These are phyloP conservation scores for Urosaurus nigricauda DNA, from an alignment of 2,797 vertebrate species.

Conservation along the genomic window DNA sequence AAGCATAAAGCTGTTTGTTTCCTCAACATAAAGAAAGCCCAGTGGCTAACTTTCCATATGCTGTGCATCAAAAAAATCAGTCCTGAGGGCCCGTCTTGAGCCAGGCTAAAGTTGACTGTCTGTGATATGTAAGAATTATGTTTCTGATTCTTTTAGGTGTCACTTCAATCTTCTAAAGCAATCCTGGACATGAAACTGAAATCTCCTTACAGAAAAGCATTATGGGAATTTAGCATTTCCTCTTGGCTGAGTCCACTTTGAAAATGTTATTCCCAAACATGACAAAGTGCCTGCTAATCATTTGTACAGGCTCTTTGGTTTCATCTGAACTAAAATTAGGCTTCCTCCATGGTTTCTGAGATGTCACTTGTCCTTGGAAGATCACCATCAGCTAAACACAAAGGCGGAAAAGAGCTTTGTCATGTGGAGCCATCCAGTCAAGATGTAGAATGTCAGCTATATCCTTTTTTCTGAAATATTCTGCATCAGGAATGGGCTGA, in stretches of 20 bases:
- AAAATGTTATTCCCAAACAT: constrained; percentile 38
- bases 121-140: background rate
- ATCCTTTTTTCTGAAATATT: background rate
- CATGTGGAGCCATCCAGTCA: background rate
- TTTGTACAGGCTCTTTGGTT: constrained; percentile 65
- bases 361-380: constrained; percentile 60
- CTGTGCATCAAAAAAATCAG: background rate
- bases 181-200: background rate
- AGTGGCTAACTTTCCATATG: background rate
- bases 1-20: background rate
- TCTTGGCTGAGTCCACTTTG: constrained; percentile 46
- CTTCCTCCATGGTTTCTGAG: constrained; percentile 62
- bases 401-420: background rate
- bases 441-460: background rate
- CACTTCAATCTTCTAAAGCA: background rate
- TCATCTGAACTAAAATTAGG: constrained; percentile 69
- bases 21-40: background rate
- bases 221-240: background rate
- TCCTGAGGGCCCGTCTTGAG: background rate
- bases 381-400: constrained; percentile 57
- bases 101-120: background rate
- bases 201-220: background rate
- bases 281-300: constrained; percentile 52
- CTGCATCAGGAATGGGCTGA: background rate
- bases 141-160: background rate